Base-by-base conservation (phyloP, 1,140 invertebrate genomes). In the Leptoteleia sp. region DNA sequence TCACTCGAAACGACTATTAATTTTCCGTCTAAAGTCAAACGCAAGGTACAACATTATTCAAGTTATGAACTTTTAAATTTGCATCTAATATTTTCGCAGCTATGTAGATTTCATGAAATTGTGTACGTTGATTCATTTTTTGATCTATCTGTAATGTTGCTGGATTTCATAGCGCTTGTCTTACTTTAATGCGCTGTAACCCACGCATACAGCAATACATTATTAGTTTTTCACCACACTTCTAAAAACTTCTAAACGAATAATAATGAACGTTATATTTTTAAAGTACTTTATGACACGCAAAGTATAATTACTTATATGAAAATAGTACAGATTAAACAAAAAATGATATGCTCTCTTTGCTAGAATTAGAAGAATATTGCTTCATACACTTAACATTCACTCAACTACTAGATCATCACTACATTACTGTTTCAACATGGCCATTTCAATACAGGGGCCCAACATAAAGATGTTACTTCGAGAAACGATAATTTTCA, bases 241-340 rank as follows among this genome's bases (percentile, higher is more conserved):
- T 55, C 22, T 45, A 61, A 62, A 73, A 45, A 43, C 47, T 57
- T 8, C 8, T 42, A 72, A 62, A 27, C 11, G 67, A 52, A 55
- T 52, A 52, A 37, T 61, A 61, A 71, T 61, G 55, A 71, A 61
- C 16, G 27, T 52, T 71, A 42, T 57, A 45, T 52, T 45, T 55
- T 22, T 45, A 17, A 25, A 11, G 12, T 17, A 5, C 11, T 16
- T 48, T 62, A 52, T 42, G 47, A 65, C 33, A 43, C 22, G 33
- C 3, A 17, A 8, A 8, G 19, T 47, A 61, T 61, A 37, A 61
- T 61, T 48, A 17, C 31, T 61, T 47, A 27, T 47, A 37, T 37
- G 42, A 47, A 61, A 59, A 31, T 12, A 45, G 6, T 22, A 11
- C 31, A 3, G 1, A 25, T 12, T 19, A 47, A 17, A 25, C 42